Conservation (phyloP, 2,888 invertebrate genomes). For the Toxonevra muliebris region DNA sequence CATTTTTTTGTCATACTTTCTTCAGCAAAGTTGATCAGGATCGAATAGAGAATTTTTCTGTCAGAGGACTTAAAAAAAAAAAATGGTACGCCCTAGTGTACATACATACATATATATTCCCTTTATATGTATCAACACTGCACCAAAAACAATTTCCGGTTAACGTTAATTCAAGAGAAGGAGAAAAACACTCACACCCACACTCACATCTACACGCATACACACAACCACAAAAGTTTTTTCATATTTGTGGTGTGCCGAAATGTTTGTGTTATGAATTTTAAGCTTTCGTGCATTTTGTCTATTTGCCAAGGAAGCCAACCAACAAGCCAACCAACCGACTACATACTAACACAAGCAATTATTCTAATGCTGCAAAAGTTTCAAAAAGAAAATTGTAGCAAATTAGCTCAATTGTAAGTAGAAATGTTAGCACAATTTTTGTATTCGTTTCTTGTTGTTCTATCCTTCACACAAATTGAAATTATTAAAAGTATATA, state of each 20-base stretch:
- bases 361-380: slow-evolving; percentile 18
- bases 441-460: neutral
- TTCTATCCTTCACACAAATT: neutral
- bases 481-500: slow-evolving; percentile 9
- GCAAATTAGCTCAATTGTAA: slow-evolving; percentile 10
- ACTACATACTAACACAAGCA: slow-evolving; percentile 2
- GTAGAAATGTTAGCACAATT: no score
- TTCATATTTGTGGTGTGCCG: slow-evolving; percentile 18
- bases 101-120: neutral
- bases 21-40: no score
- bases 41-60: no score
- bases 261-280: slow-evolving; percentile 25
- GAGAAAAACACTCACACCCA: neutral
- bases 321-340: no score
- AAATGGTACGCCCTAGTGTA: no score
- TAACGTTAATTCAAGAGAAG: slow-evolving; percentile 8
- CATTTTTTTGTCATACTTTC: no score
- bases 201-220: neutral
- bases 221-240: neutral
- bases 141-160: slow-evolving; percentile 4
- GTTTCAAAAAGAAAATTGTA: neutral
- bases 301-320: slow-evolving; percentile 2
- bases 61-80: no score
- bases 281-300: slow-evolving; percentile 17
- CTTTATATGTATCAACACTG: neutral